These are phyloP conservation scores for Drosophila robusta DNA, from an alignment of 2,888 invertebrate species.

Conservation along the genomic window DNA sequence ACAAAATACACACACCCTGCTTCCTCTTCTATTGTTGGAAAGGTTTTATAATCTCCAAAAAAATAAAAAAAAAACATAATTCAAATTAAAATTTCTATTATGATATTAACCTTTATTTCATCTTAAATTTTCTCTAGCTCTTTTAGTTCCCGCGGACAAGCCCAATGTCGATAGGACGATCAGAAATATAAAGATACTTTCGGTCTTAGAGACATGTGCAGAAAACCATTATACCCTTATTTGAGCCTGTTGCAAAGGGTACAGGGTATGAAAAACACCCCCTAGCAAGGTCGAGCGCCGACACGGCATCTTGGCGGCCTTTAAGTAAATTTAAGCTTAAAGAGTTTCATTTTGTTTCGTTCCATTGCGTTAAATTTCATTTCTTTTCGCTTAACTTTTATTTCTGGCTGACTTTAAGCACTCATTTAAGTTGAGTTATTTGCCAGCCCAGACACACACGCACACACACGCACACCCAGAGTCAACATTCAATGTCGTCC, in stretches of 20 bases:
- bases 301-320: background rate
- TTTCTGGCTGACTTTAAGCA: constrained; percentile 44
- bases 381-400: constrained; percentile 11
- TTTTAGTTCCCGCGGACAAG: too few relatives aligned
- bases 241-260: background rate
- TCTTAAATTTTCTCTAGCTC: too few relatives aligned
- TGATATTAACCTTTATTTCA: too few relatives aligned
- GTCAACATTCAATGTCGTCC: constrained; percentile 52
- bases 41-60: too few relatives aligned
- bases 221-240: too few relatives aligned
- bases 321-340: constrained; percentile 16
- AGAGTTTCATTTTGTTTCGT: constrained; percentile 16
- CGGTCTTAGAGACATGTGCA: too few relatives aligned
- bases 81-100: too few relatives aligned
- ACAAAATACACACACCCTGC: too few relatives aligned
- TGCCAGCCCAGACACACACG: background rate
- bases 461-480: constrained; percentile 2
- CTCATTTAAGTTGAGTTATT: constrained; percentile 50
- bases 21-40: too few relatives aligned
- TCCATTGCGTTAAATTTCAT: constrained; percentile 15
- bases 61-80: too few relatives aligned
- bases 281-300: constrained; percentile 7
- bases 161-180: too few relatives aligned
- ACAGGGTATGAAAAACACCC: background rate
- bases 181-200: too few relatives aligned